These are phyloP conservation scores for Falco peregrinus DNA, from an alignment of 2,797 vertebrate genomes.

Conservation along the genomic window DNA sequence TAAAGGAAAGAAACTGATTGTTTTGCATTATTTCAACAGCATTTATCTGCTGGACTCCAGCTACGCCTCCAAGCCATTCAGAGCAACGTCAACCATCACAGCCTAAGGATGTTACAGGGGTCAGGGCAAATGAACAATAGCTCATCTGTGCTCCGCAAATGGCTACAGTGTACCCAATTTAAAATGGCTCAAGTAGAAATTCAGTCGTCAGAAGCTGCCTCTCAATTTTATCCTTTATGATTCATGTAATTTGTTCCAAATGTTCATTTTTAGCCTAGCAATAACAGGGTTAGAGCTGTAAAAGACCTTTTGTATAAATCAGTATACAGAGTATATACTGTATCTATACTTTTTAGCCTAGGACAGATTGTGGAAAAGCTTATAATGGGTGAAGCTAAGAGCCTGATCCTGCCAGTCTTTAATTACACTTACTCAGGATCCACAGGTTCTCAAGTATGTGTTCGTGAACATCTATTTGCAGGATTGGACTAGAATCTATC, in stretches of 20 bases:
- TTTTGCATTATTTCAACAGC: slow-evolving; percentile 76
- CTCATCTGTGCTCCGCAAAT: slow-evolving; percentile 91
- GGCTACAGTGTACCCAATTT: slow-evolving; percentile 98
- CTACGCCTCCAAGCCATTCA: slow-evolving; percentile 98
- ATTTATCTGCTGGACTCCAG: slow-evolving; percentile 95
- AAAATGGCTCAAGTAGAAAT: slow-evolving; percentile 99
- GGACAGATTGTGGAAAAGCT: slow-evolving; percentile 53
- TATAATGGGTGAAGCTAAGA: slow-evolving; percentile 18
- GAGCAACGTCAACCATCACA: slow-evolving; percentile 95
- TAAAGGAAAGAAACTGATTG: background rate
- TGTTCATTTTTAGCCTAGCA: slow-evolving; percentile 77
- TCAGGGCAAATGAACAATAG: slow-evolving; percentile 80
- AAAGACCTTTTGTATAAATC: slow-evolving; percentile 72
- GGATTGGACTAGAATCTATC: slow-evolving; percentile 36
- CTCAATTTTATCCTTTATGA: slow-evolving; percentile 99
- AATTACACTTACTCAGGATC: background rate
- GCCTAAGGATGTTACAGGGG: slow-evolving; percentile 85
- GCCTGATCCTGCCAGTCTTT: slow-evolving; percentile 15
- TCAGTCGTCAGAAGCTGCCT: slow-evolving; percentile 97
- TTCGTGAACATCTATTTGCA: background rate
- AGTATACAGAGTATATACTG: slow-evolving; percentile 59
- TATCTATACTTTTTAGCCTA: slow-evolving; percentile 75
- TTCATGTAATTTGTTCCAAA: slow-evolving; percentile 52
- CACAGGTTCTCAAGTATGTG: background rate
- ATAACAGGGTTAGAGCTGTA: slow-evolving; percentile 78